A percentile compares a stretch with the other conserved stretches of the same genome.
Conservation (phyloP, 2,113 vertebrate species). For the Scatophagus argus region DNA sequence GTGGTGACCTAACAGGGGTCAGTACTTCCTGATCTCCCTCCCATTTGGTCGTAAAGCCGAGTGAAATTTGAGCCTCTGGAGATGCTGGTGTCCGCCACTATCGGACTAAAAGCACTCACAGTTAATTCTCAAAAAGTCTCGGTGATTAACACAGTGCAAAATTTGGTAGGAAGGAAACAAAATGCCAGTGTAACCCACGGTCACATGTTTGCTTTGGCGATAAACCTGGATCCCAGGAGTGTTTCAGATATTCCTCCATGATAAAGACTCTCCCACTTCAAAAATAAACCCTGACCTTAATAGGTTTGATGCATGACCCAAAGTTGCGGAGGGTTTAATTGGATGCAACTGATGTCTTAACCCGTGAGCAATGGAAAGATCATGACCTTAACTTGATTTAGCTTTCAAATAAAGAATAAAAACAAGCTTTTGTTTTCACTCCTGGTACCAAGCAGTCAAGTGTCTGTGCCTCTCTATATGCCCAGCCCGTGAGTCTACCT, state of each 20-base stretch:
- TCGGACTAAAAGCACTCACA: conserved; percentile 2
- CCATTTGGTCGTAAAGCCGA: conserved; percentile 61
- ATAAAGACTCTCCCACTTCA: conserved; percentile 15
- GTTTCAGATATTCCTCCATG: neutral
- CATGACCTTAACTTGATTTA: conserved; percentile 68
- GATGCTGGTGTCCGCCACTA: conserved; percentile 5
- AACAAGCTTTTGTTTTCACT: conserved; percentile 43
- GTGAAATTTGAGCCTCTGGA: conserved; percentile 15
- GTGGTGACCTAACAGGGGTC: conserved; percentile 32
- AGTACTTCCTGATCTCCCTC: conserved; percentile 16
- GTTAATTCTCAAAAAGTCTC: neutral
- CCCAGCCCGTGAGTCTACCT: conserved; percentile 1
- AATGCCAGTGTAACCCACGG: neutral
- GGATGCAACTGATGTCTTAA: conserved; percentile 51
- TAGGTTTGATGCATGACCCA: conserved; percentile 14
- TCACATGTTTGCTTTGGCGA: conserved; percentile 47
- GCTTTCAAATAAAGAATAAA: conserved; percentile 50
- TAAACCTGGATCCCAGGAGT: conserved; percentile 8
- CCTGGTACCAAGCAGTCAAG: conserved; percentile 42
- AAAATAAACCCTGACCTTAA: conserved; percentile 17
- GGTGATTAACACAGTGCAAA: conserved; percentile 12
- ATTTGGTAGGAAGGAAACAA: conserved; percentile 35
- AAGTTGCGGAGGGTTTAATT: conserved; percentile 53
- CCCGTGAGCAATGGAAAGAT: conserved; percentile 54
- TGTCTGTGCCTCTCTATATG: conserved; percentile 25